Evolutionary conservation across 2,888 invertebrate species (phyloP).

Genomic region (Rotaria macrura): DNA sequence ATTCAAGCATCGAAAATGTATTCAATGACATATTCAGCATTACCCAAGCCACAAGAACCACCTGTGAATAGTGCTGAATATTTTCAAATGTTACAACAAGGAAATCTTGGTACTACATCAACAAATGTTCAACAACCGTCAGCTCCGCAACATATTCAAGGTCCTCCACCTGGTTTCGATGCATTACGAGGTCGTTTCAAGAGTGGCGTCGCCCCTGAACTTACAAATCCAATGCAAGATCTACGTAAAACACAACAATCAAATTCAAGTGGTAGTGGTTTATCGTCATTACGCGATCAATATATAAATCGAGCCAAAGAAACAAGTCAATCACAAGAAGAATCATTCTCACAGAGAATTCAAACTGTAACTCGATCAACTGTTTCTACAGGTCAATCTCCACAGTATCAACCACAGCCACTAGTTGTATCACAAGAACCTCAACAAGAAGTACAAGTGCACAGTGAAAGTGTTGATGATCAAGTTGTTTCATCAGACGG

Average conservation of each 20-base stretch:
- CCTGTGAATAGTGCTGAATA: neutral
- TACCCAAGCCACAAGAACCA: neutral
- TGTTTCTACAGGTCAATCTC: neutral
- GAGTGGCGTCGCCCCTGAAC: neutral
- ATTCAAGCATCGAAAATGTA: neutral
- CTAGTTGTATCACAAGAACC: neutral
- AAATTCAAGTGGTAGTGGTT: neutral
- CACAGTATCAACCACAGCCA: neutral
- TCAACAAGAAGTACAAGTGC: neutral
- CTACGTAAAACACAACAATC: neutral
- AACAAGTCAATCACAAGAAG: neutral
- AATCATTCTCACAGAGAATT: neutral
- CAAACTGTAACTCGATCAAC: neutral
- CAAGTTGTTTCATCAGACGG: neutral
- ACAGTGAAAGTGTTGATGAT: neutral
- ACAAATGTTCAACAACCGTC: neutral
- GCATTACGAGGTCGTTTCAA: neutral
- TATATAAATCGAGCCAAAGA: neutral
- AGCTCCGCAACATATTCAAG: neutral
- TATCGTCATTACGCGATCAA: neutral
- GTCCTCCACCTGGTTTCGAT: neutral
- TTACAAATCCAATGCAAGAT: neutral
- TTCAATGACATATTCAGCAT: neutral
- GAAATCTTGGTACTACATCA: neutral
- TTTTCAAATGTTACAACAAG: neutral